Base-by-base conservation (phyloP, 2,888 invertebrate species). In the Tetragonula carbonaria region DNA sequence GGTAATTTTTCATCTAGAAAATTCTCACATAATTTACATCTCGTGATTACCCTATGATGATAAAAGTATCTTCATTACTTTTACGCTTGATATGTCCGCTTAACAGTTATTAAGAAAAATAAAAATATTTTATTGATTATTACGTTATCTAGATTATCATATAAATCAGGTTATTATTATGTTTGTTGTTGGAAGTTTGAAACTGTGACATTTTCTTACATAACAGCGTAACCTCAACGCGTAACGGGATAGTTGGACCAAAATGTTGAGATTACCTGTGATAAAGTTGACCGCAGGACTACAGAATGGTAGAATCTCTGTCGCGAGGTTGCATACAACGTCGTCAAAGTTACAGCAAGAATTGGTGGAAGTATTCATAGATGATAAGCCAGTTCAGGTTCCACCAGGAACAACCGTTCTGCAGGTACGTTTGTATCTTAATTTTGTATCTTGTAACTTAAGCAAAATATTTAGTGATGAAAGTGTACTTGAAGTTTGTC, bases 401-500 rank as follows among this genome's bases (percentile, higher is more conserved):
- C 97, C 97, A 67, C 99, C 99, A 50, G 99, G 99, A 77, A 99
- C 99, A 53, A 99, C 99, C 67, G 98, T 99, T 45, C 95, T 99
- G 84, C 99, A 99, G 96, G 98, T 98, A 74, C 11, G 8, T 23
- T 33, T 11, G 4, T 38, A 62, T 8, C n/a, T 59, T 14, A n/a
- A 23, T n/a, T 23, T 51, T 2, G 23, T 53, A 53, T 14, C 5
- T 33, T 70, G n/a, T 14, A 4, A 77, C 33, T 13, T 51, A 2
- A 57, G 51, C 16, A 59, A 28, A 8, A 16, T 21, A 33, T 5
- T 33, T 8, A 45, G 8, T 2, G 45, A 45, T 45, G 8, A 11
- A 45, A 45, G 8, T 45, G 38, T 28, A 8, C 0, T 14, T 18
- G 21, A 72, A 16, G 1, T 4, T 8, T 63, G 21, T 21, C 8